phyloP scores from a whole-genome alignment of 2,888 invertebrate genomes.

The Eurois occulta region DNA sequence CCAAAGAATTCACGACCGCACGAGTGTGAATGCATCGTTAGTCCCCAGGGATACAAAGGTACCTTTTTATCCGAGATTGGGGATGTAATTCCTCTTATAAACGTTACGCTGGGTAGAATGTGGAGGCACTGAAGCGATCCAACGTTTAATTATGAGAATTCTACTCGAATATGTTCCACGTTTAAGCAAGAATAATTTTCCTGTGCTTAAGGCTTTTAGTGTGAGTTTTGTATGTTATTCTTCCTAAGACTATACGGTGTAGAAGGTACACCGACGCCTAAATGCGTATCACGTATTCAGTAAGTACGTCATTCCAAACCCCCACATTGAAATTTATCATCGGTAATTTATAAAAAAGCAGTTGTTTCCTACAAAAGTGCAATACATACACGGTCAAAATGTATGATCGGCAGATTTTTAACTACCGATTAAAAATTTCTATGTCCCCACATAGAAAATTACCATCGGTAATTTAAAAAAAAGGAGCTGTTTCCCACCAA shows the following conservation, averaged over 20 bases:
- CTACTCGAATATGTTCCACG: constrained; percentile 36
- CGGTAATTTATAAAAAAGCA: no score
- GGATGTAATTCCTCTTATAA: constrained; percentile 54
- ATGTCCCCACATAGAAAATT: no score
- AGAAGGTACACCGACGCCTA: no score
- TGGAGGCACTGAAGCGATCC: constrained; percentile 25
- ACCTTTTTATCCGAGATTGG: constrained; percentile 57
- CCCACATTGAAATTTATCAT: no score
- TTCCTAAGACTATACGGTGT: neutral
- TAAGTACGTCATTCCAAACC: no score
- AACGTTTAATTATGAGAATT: constrained; percentile 62
- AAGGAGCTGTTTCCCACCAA: no score
- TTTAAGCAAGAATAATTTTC: constrained; percentile 48
- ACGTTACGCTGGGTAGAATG: constrained; percentile 43
- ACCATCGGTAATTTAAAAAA: no score
- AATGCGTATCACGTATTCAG: no score
- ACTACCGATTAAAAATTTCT: no score
- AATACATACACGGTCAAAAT: no score
- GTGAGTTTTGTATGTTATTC: constrained; percentile 11
- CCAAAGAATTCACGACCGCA: constrained; percentile 38
- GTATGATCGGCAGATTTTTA: no score
- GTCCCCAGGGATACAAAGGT: constrained; percentile 39
- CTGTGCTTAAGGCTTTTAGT: constrained; percentile 24
- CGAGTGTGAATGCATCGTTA: constrained; percentile 67
- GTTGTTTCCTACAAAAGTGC: no score